Evolutionary conservation across 2,797 vertebrate species (phyloP), one percentile per base, ranked within the genome.

Genomic region (Tokudaia muenninki): DNA sequence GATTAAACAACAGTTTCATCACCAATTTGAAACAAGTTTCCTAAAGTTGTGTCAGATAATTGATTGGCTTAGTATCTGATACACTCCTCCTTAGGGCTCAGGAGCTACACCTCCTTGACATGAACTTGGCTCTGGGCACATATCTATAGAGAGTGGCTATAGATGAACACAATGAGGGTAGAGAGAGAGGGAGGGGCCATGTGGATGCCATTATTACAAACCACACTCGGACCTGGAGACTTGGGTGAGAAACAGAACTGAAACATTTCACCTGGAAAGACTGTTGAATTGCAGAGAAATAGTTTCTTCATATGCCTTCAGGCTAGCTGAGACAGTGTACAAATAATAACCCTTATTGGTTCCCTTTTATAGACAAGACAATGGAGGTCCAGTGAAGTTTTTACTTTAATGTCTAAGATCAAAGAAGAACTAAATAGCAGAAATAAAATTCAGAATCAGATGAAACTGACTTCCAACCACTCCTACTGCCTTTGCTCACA

Each of bases 391-490:
- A 59, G 24, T 19, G 9, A 37, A 8, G 22, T 80, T 29, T 90
- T n/a, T 10, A 55, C 29, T 74, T 87, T 61, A 24, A 52, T 88
- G 14, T 90, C n/a, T 72, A 78, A 91, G 19, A 79, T 83, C 19
- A 90, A 34, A 91, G 31, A 87, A 50, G 4, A 55, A n/a, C 24
- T 83, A 80, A 57, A 59, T 75, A 63, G 75, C 29, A 91, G 50
- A 92, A 94, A 61, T 74, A 22, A 37, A 67, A 92, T 86, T 82
- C 50, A 90, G 50, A 94, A 2, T 65, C 50, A 87, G 34, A 80
- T 41, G 63, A 47, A 12, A 47, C 44, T 37, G 6, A 75, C 37
- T 82, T 86, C 13, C 37, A 77, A 61, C 29, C n/a, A 26, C 17
- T 72, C 14, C 21, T 26, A 44, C n/a, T 74, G 16, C 26, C 29